A percentile compares a stretch with the other conserved stretches of the same genome.
Conservation (phyloP, 2,113 vertebrate species). For the Mystacornis crossleyi region DNA sequence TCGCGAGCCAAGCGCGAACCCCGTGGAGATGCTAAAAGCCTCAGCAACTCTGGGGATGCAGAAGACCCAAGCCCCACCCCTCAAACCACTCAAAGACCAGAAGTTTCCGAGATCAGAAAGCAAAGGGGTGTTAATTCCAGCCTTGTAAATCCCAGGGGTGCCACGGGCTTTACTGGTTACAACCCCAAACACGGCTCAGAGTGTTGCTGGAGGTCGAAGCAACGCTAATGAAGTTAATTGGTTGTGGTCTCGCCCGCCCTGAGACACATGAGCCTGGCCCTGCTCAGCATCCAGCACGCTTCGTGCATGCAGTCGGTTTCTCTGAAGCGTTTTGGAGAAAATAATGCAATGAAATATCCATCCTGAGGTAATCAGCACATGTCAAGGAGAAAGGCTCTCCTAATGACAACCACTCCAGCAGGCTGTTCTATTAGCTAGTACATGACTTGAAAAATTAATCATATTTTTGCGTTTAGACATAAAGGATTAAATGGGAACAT, state of each 20-base stretch:
- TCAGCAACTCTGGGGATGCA: neutral
- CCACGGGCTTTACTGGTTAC: neutral
- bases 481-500: neutral
- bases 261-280: neutral
- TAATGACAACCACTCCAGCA: neutral
- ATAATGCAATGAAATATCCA: neutral
- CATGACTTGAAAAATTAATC: neutral
- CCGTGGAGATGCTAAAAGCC: neutral
- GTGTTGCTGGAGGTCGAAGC: neutral
- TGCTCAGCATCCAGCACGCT: neutral
- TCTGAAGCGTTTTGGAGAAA: neutral
- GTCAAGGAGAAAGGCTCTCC: neutral
- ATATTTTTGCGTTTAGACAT: neutral
- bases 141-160: neutral
- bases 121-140: neutral
- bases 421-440: neutral
- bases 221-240: neutral
- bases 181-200: neutral
- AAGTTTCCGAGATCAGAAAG: neutral
- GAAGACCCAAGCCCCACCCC: neutral
- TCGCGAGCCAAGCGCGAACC: rapidly evolving
- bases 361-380: neutral
- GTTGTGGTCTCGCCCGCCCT: neutral
- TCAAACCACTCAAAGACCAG: neutral
- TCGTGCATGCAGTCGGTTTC: neutral